Conservation (phyloP, 2,797 vertebrate species). For the Pseudotriccus pelzelni region DNA sequence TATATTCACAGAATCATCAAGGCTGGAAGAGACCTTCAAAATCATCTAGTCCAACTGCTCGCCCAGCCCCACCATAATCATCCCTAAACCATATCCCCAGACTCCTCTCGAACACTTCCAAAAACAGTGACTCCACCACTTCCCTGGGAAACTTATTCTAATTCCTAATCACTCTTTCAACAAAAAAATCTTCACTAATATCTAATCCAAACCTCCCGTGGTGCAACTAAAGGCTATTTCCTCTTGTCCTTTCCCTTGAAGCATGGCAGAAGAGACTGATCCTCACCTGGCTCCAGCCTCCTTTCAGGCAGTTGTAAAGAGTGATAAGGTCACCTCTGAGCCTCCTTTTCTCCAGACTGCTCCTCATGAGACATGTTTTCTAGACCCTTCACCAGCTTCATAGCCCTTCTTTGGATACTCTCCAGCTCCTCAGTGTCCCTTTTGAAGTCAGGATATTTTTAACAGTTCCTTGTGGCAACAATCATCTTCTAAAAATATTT, state of each 20-base stretch:
- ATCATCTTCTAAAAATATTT: not conserved
- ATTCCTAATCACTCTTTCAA: not conserved
- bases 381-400: not conserved
- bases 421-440: not conserved
- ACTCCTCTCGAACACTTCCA: not conserved
- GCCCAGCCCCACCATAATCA: not conserved
- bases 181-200: not conserved
- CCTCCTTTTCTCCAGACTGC: not conserved
- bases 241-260: not conserved
- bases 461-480: not conserved
- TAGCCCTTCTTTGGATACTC: no score
- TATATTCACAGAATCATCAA: not conserved
- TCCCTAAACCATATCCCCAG: not conserved
- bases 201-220: not conserved
- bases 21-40: not conserved
- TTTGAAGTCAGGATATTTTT: not conserved
- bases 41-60: not conserved
- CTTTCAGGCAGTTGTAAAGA: not conserved
- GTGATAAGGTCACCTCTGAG: not conserved
- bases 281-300: no score
- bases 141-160: not conserved
- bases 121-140: not conserved
- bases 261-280: not conserved
- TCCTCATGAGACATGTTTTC: not conserved
- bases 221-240: not conserved